Base-by-base conservation (phyloP, 2,797 vertebrate species). In the Rhinella marina region DNA sequence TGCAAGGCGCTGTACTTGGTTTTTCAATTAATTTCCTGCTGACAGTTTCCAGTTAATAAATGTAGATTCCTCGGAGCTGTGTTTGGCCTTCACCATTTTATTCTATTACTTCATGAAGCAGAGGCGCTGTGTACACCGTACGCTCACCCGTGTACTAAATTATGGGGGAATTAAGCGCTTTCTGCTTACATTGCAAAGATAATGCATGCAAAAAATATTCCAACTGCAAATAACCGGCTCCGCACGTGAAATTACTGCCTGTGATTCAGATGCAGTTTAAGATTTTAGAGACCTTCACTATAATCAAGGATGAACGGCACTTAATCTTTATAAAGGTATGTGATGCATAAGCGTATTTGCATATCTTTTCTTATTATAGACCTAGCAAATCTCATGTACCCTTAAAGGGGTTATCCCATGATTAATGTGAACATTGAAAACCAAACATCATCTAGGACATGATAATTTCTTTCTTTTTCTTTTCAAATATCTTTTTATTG, bases 151-250 rank as follows among this genome's bases (percentile, higher is more conserved):
- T 76, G 19, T 56, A 11, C 41, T 75, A 29, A 75, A 75, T 75
- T 75, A 48, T 41, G 32, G 2, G 68, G 41, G 41, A 75, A 48
- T 48, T 75, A 75, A 50, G 50, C 72, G 48, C n/a, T 16, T 52
- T 77, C 50, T 54, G 75, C 50, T 77, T n/a, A 77, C 48, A 77
- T 25, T 77, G 75, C 75, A 25, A 54, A 77, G 23, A 23, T 56
- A 25, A 54, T 77, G 50, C 54, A n/a, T 14, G 23, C 75, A 50
- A 52, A 54, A 52, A 54, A 54, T 77, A 52, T 77, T 77, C 41
- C 23, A 2, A 76, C 41, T n/a, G 48, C 75, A 54, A 77, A 77
- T 54, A 77, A 54, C 25, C 7, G 6, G 14, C 50, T 76, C 50
- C 1, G n/a, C 50, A n/a, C 75, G 17, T 56, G 23, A 8, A 25